Evolutionary conservation across 53 echinoderm and acorn worm genomes (phyloP), one percentile per base, ranked within the genome.

Genomic region (Actinopyga echinites): DNA sequence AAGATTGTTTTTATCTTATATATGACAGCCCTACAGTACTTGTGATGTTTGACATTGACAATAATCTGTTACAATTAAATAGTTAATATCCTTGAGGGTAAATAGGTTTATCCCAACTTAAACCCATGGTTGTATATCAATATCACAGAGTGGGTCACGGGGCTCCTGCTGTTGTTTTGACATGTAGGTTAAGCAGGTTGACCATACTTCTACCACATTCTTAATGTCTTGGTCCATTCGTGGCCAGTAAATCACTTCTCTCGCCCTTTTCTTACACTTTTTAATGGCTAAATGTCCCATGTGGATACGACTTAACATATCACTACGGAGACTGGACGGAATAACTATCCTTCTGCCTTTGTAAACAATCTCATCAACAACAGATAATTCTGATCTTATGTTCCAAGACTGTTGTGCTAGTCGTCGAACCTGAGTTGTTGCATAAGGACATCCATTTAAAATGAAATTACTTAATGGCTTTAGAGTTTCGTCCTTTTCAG

Each of bases 241-340:
- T 8, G 90, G 90, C 90, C 82, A 85, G 42, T 74, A 86, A 22
- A 89, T 44, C 1, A 89, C 90, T 44, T 86, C 82, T 23, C 82
- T 80, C 2, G 89, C 89, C 19, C 81, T 53, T 17, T 58, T 44
- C 52, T 89, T 85, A 42, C 89, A 89, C 62, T 85, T 89, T 34
- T 80, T 85, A 8, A 68, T 80, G 34, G 80, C 73, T 23, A 80
- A 40, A 42, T 89, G 89, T 20, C 85, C 89, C 42, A 44, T 62
- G 45, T 85, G 89, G 0, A 91, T 85, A 26, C 84, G 66, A 0
- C 78, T 8, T 40, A 88, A 74, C 88, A 91, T 85, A 53, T 79
- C 31, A 15, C 30, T 37, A 22, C 85, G 74, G 56, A 88, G 65
- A 56, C 61, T 71, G 11, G 13, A 30, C 10, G 88, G 88, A 21